These are phyloP conservation scores for Pterophyllum scalare DNA, from an alignment of 2,113 vertebrate species.

Conservation along the genomic window DNA sequence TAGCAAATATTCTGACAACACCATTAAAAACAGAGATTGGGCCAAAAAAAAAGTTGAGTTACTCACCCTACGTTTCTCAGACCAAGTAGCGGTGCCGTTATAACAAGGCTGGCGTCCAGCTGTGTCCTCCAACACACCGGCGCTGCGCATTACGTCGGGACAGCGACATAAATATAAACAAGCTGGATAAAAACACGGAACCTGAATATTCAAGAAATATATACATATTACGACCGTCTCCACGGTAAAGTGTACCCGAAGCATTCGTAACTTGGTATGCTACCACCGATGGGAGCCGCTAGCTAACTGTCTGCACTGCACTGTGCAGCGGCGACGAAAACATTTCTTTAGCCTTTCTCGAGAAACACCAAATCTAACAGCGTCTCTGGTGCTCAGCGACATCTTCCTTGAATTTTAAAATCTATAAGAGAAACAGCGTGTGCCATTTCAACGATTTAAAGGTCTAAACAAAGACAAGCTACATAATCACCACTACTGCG, in stretches of 20 bases:
- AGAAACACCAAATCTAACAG: background rate
- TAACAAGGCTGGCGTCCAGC: background rate
- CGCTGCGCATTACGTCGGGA: background rate
- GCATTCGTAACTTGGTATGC: slow-evolving; percentile 54
- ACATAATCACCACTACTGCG: background rate
- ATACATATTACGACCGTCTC: slow-evolving; percentile 35
- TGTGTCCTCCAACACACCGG: background rate
- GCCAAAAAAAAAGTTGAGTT: background rate
- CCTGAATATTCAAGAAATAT: slow-evolving; percentile 46
- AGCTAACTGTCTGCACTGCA: slow-evolving; percentile 48
- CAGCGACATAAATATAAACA: background rate
- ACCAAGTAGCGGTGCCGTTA: slow-evolving; percentile 4
- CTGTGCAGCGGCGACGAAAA: background rate
- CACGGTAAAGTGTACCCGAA: slow-evolving; percentile 35
- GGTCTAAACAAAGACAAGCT: background rate
- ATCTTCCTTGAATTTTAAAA: background rate
- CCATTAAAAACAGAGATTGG: too few species aligned
- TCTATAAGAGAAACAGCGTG: background rate
- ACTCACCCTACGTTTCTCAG: slow-evolving; percentile 33
- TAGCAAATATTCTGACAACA: too few species aligned
- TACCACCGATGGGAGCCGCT: slow-evolving; percentile 47
- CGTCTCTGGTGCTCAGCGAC: background rate
- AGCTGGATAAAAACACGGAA: slow-evolving; percentile 16
- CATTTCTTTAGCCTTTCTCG: background rate
- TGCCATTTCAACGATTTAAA: background rate